Conservation (phyloP, 2,113 vertebrate species). For the Cygnus atratus region DNA sequence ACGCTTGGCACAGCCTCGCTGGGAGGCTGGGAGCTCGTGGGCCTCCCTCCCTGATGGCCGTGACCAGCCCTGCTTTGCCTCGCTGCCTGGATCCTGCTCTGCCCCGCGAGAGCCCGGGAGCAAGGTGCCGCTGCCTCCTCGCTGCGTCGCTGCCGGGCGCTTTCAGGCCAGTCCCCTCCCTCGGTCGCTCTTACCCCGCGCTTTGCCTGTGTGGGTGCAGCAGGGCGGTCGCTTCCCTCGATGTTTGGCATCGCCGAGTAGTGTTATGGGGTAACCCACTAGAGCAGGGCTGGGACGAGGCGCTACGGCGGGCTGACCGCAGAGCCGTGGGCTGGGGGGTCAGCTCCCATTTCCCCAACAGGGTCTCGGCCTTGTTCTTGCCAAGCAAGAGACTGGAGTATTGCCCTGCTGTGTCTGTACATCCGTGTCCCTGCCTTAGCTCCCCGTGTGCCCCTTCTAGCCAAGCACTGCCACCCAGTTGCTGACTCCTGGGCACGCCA, state of each 20-base stretch:
- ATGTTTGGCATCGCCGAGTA: slow-evolving; percentile 25
- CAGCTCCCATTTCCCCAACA: background rate
- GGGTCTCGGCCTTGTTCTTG: background rate
- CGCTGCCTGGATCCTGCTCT: slow-evolving; percentile 38
- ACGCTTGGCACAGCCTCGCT: slow-evolving; percentile 46
- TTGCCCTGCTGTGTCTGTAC: background rate
- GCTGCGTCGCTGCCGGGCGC: background rate
- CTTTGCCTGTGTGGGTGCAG: slow-evolving; percentile 26
- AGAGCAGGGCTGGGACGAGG: slow-evolving; percentile 27
- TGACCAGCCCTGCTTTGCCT: slow-evolving; percentile 51
- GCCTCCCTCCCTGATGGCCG: background rate
- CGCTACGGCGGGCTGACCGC: background rate
- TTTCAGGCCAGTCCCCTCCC: slow-evolving; percentile 6
- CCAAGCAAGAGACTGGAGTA: background rate
- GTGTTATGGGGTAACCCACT: slow-evolving; percentile 12
- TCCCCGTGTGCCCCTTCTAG: background rate
- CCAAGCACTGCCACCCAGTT: slow-evolving; percentile 18
- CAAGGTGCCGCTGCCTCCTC: background rate
- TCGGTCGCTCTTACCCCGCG: background rate
- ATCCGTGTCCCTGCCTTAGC: background rate
- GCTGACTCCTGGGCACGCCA: background rate
- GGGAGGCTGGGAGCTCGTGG: background rate
- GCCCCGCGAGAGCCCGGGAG: background rate
- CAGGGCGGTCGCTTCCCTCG: slow-evolving; percentile 5
- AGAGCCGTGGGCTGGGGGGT: background rate